Base-by-base conservation (phyloP, 2,113 vertebrate species). In the Vidua chalybeata region DNA sequence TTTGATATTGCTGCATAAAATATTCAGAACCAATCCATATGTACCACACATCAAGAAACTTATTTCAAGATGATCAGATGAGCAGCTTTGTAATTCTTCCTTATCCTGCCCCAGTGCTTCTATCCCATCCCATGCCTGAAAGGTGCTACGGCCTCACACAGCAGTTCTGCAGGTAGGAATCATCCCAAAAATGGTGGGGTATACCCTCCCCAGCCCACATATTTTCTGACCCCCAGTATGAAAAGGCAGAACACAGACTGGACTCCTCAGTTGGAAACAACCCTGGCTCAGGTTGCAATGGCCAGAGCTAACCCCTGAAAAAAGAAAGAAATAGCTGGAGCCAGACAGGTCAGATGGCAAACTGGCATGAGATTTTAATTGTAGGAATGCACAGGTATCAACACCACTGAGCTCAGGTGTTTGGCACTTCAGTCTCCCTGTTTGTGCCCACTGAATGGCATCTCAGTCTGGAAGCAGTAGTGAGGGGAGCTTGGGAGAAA, bases 171-270 rank as follows among this genome's bases (percentile, higher is more conserved):
- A 80, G 28, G 48, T 17, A 72, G 49, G 9, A 84, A 23, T 24
- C 10, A 63, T 5, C 39, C 15, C n/a, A 48, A 31, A 81, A 87
- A 61, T 11, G 7, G 18, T 59, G 27, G 55, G 7, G 26, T 11
- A 24, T 10, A 30, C 9, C 22, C 22, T 72, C 6, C 21, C 14
- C 4, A 46, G 2, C 13, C 15, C 30, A 62, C 0, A 2, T 15
- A 16, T 45, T 71, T 62, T 71, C 19, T 55, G 52, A 15, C 11
- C 4, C 9, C 6, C 16, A 13, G 1, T 10, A 49, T 27, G 45
- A 64, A 84, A 88, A 75, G 3, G 5, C 9, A 81, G 13, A 89
- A 45, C 9, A 37, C 5, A 51, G 54, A 46, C 15, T 33, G 11
- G 56, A 41, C 7, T 71, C 19, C 21, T 84, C 22, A 59, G 15